Conservation (phyloP, 2,888 invertebrate genomes). For the Neria commutata region DNA sequence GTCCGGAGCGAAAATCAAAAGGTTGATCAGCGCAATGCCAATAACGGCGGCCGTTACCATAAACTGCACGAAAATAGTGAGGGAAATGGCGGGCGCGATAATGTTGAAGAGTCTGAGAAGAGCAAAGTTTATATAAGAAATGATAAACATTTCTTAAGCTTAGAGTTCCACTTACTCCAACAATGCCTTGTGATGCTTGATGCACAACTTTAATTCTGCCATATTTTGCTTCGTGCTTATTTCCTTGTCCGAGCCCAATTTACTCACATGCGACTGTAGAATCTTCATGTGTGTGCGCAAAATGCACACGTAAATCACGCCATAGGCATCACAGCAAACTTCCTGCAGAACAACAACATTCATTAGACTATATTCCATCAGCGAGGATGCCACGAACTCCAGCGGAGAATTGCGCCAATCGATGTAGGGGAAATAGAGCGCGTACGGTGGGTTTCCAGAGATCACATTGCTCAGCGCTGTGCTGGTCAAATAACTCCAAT, state of each 20-base stretch:
- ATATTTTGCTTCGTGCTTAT: constrained; percentile 3
- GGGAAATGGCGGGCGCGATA: constrained; percentile 23
- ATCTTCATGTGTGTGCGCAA: constrained; percentile 30
- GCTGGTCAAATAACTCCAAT: constrained; percentile 28
- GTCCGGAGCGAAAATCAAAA: constrained; percentile 36
- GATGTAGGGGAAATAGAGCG: constrained; percentile 32
- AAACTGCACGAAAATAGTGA: constrained; percentile 34
- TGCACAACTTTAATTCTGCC: constrained; percentile 25
- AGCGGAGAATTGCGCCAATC: constrained; percentile 34
- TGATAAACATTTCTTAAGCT: not conserved
- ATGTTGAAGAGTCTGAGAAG: constrained; percentile 20
- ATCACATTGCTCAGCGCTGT: constrained; percentile 29
- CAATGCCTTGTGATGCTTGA: constrained; percentile 16
- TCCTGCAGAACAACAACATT: constrained; percentile 26
- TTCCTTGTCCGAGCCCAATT: constrained; percentile 14
- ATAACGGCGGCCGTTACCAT: constrained; percentile 33
- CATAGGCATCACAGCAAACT: constrained; percentile 32
- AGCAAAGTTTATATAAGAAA: not conserved
- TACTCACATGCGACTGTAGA: constrained; percentile 24
- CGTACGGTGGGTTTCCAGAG: constrained; percentile 30
- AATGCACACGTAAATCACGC: constrained; percentile 33
- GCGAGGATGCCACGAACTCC: constrained; percentile 31
- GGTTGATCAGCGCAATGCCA: constrained; percentile 38
- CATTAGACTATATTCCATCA: constrained; percentile 30
- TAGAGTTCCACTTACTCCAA: constrained; percentile 12